These are phyloP conservation scores for Pelmatolapia mariae DNA, from an alignment of 2,113 vertebrate species.

Conservation along the genomic window DNA sequence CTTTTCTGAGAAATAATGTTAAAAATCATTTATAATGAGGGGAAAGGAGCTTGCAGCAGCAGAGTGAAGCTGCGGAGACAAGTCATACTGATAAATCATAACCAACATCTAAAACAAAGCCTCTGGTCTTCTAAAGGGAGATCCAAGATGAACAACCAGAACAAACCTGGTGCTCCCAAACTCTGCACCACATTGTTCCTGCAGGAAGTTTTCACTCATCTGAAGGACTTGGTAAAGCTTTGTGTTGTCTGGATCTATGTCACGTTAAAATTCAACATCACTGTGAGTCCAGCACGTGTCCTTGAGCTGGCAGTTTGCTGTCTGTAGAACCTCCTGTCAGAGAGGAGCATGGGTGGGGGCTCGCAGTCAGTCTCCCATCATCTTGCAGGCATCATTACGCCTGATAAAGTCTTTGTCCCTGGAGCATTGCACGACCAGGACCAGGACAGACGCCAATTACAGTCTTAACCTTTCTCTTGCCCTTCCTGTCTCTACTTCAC, in stretches of 20 bases:
- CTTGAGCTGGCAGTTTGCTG: neutral
- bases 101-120: slow-evolving; percentile 8
- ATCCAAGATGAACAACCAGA: neutral
- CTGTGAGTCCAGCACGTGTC: neutral
- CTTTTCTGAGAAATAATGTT: neutral
- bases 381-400: slow-evolving; percentile 73
- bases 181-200: neutral
- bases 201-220: neutral
- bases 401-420: slow-evolving; percentile 64
- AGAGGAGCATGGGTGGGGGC: slow-evolving; percentile 18
- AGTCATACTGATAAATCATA: slow-evolving; percentile 43
- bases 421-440: slow-evolving; percentile 52
- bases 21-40: neutral
- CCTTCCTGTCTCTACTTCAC: slow-evolving; percentile 4
- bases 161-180: neutral
- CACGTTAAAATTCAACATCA: neutral
- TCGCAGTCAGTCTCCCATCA: slow-evolving; percentile 59
- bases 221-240: neutral
- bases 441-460: slow-evolving; percentile 75
- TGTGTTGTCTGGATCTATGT: neutral
- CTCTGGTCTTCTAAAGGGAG: neutral
- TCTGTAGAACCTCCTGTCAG: slow-evolving; percentile 13
- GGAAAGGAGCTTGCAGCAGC: neutral
- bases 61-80: neutral
- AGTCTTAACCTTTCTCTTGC: slow-evolving; percentile 45